Evolutionary conservation across 2,888 invertebrate species (phyloP).

Genomic region (Cistogaster globosa): DNA sequence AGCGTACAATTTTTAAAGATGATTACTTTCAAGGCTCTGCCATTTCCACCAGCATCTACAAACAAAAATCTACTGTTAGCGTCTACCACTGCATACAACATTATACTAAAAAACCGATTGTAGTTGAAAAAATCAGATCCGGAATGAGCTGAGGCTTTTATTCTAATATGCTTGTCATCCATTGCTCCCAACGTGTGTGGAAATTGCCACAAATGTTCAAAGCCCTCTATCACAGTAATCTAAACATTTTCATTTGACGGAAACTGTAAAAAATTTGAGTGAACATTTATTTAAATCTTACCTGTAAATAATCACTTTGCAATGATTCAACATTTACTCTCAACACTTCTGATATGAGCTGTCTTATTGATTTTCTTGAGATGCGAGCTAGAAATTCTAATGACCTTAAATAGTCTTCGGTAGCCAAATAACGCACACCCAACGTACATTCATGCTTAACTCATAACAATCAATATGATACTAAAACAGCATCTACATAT

Average conservation of each 20-base stretch:
- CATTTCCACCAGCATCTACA: not conserved
- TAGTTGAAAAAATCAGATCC: not conserved
- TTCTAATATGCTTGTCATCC: not conserved
- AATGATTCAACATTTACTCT: too few relatives aligned
- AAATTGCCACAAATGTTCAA: not conserved
- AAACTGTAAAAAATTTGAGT: not conserved
- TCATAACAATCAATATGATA: too few relatives aligned
- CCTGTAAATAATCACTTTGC: too few relatives aligned
- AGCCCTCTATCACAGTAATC: not conserved
- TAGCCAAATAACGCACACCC: too few relatives aligned
- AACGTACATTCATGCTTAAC: too few relatives aligned
- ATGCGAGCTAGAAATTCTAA: too few relatives aligned
- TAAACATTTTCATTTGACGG: not conserved
- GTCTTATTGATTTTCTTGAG: too few relatives aligned
- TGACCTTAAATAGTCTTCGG: too few relatives aligned
- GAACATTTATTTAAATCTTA: too few relatives aligned
- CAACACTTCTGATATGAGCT: too few relatives aligned
- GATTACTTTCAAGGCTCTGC: not conserved
- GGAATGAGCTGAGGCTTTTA: not conserved
- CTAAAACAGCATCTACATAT: too few relatives aligned
- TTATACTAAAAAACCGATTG: not conserved
- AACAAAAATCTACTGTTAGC: not conserved
- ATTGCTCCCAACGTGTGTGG: not conserved
- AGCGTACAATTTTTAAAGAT: not conserved
- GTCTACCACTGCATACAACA: not conserved